phyloP scores from a whole-genome alignment of 2,888 invertebrate genomes.

The Amaurobius ferox region DNA sequence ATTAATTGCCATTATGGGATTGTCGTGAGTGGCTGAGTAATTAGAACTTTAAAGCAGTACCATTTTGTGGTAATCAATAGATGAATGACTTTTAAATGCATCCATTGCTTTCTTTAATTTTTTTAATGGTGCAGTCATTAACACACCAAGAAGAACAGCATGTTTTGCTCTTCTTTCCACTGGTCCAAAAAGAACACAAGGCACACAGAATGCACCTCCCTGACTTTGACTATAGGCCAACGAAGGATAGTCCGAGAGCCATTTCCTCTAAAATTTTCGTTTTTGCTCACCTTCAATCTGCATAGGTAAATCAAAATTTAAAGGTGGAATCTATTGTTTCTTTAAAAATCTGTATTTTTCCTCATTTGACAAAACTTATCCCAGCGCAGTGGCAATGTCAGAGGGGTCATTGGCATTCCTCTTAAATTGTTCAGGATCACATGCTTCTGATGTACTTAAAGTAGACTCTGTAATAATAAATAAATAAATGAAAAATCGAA shows the following conservation, averaged over 20 bases:
- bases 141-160: background rate
- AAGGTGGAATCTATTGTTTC: background rate
- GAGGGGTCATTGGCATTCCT: background rate
- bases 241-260: background rate
- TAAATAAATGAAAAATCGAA: background rate
- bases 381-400: background rate
- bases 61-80: background rate
- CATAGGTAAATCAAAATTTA: background rate
- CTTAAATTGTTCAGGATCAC: background rate
- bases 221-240: background rate
- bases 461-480: background rate
- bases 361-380: background rate
- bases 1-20: background rate
- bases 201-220: background rate
- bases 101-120: background rate
- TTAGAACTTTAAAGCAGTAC: background rate
- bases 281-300: background rate
- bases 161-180: background rate
- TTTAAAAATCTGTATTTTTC: background rate
- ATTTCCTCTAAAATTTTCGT: background rate
- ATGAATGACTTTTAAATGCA: background rate
- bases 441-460: background rate
- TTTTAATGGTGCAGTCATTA: background rate
- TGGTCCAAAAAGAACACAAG: background rate
- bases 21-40: background rate